Evolutionary conservation across 2,113 vertebrate genomes (phyloP), one percentile per base, ranked within the genome.

Genomic region (Daubentonia madagascariensis): DNA sequence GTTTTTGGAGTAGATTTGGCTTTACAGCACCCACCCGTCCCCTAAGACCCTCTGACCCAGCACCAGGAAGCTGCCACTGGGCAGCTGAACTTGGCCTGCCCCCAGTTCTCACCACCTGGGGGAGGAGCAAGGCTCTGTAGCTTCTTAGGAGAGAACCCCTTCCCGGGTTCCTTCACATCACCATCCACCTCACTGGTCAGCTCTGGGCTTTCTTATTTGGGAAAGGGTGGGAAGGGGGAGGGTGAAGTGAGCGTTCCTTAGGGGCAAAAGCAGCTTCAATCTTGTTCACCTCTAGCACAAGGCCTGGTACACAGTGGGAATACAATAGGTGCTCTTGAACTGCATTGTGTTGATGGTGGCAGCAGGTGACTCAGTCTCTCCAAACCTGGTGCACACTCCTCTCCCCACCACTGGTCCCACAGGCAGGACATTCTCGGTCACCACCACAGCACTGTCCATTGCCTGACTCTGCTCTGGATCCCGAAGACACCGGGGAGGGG

Each of bases 281-380:
- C 12, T 28, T 30, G 32, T 32, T 90, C 52, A 84, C 45, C 76
- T 81, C 22, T 13, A 85, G 52, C 73, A 65, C 67, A 18, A 35
- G 65, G n/a, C n/a, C 59, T 81, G 45, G 40, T 70, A 50, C 52
- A 48, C 30, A 83, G 45, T 40, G 12, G 68, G 28, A 37, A 91
- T 67, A 94, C 23, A 68, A 80, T 25, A 73, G 94, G 54, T 18
- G 59, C 25, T 91, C 61, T 37, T 83, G 25, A 94, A 70, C 18
- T 91, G 63, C 63, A 92, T 1, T 48, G 48, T 96, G 76, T 70
- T 93, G 89, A 94, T 30, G 14, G 68, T 40, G 43, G 83, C 73
- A 79, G 94, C 84, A 95, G 79, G 63, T 92, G 81, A 92, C 52
- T 91, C 75, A 45, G 20, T 73, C 65, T 96, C 76, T 90, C 28